These are phyloP conservation scores for Odontamblyopus rebecca DNA, from an alignment of 2,797 vertebrate species.

Conservation along the genomic window DNA sequence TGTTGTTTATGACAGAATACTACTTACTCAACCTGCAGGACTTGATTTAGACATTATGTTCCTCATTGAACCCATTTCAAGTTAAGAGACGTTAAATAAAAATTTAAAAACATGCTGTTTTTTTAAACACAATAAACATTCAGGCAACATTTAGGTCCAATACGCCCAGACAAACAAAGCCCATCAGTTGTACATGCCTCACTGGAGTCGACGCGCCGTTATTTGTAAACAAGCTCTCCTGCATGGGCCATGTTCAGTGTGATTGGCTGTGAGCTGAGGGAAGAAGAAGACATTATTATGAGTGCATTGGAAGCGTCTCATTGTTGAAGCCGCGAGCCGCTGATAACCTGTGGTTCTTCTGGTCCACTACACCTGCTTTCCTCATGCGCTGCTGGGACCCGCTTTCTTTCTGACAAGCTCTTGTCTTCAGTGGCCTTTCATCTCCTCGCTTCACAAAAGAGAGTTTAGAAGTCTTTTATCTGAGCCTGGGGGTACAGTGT, in stretches of 20 bases:
- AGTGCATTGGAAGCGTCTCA: slow-evolving; percentile 63
- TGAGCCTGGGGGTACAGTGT: slow-evolving; percentile 70
- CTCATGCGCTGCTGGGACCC: slow-evolving; percentile 64
- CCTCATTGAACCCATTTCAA: not conserved
- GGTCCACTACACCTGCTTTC: slow-evolving; percentile 69
- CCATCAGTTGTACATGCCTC: slow-evolving; percentile 17
- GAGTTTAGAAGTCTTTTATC: slow-evolving; percentile 76
- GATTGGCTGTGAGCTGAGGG: slow-evolving; percentile 42
- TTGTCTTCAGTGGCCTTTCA: slow-evolving; percentile 75
- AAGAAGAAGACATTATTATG: slow-evolving; percentile 64
- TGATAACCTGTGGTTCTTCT: slow-evolving; percentile 71
- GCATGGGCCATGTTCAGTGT: slow-evolving; percentile 44
- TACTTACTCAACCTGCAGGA: not conserved
- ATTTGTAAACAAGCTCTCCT: slow-evolving; percentile 48
- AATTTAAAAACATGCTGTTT: not conserved
- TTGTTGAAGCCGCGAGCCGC: slow-evolving; percentile 61
- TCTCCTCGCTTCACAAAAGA: slow-evolving; percentile 74
- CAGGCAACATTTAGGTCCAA: not conserved
- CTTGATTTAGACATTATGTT: not conserved
- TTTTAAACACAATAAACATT: not conserved
- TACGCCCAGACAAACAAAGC: not conserved
- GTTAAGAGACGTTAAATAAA: not conserved
- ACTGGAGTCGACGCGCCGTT: slow-evolving; percentile 15
- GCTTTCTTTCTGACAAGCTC: slow-evolving; percentile 67
- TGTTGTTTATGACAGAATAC: not conserved